Evolutionary conservation across 2,888 invertebrate genomes (phyloP), one percentile per base, ranked within the genome.

Genomic region (Hypena proboscidalis): DNA sequence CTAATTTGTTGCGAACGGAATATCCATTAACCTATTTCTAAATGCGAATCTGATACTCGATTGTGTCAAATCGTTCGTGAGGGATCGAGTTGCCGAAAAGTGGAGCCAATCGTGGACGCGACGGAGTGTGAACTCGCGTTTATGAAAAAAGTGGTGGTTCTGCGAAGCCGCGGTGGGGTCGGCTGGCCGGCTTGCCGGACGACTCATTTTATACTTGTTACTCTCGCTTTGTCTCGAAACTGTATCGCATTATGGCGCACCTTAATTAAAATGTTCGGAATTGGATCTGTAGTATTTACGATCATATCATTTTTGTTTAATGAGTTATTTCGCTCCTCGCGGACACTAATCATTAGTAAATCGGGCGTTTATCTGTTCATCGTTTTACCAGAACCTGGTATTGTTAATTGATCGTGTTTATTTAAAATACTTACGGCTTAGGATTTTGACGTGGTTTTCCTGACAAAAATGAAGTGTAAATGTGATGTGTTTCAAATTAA

Each of bases 291-390:
- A 68, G 70, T 66, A 67, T 75, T 75, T 71, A 77, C 80, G 89
- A 89, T 88, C 61, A 69, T 83, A 89, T 89, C 87, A 85, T 78
- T 86, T 86, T 86, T 77, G 78, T 80, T 82, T 86, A 88, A 87
- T 86, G 87, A 85, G 73, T 77, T 84, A 81, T 80, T 82, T 77
- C 75, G 73, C 62, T 55, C 61, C 63, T 53, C 50, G 67, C 60
- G 66, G 70, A 64, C 66, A 51, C 58, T 59, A 60, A 67, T 68
- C 59, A 53, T 37, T 50, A 53, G 46, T 31, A 31, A 46, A 57
- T 53, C 51, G 46, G 32, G 33, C 32, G 51, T 26, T 38, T 44
- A 68, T 65, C 63, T 49, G 36, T 19, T 32, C 17, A 27, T 41
- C 36, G n/a, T 14, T 31, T 22, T 21, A 14, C 20, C 42, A 31